Base-by-base conservation (phyloP, 2,888 invertebrate genomes). In the Cephus pygmeus region DNA sequence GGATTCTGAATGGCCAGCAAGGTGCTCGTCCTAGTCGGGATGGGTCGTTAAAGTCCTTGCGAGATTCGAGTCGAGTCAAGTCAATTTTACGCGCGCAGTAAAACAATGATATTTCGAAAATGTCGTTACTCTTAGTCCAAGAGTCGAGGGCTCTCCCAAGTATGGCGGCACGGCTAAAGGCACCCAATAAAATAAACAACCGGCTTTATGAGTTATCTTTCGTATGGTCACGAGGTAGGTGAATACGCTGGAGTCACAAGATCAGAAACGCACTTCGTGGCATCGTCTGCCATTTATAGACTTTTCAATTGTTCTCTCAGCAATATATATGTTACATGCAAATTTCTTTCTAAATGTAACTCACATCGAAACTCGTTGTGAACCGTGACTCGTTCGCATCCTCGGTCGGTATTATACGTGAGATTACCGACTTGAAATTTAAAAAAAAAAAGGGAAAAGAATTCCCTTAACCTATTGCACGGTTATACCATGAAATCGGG, bases 41-140 rank as follows among this genome's bases (percentile, higher is more conserved):
- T 9, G 71, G 71, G 71, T 71, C 71, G 71, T 71, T 71, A 71
- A 71, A 71, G 71, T 71, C 71, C 71, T 71, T 31, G 71, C 71
- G 71, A 71, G 71, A 71, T 71, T 71, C 71, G 71, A 31, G 71
- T 23, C 56, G 56, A 56, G 23, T 56, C 23, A 23, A 71, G 33
- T 31, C 71, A n/a, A 71, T 31, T 71, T 71, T 71, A 71, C 71
- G 71, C 71, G 71, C 71, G 71, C 9, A 71, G 31, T 77, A 33
- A 77, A 77, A 77, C 77, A 77, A 77, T 77, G 75, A 80, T 80
- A 85, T 85, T 86, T 86, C 82, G 82, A 86, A 85, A 83, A 82
- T 82, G 84, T 85, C 82, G 85, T 85, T 85, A 81, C 82, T 86
- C 84, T 82, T 73, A 40, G 76, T 69, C 75, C 30, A 31, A 23